Conservation (phyloP, 2,113 vertebrate genomes). For the Centropus bengalensis region DNA sequence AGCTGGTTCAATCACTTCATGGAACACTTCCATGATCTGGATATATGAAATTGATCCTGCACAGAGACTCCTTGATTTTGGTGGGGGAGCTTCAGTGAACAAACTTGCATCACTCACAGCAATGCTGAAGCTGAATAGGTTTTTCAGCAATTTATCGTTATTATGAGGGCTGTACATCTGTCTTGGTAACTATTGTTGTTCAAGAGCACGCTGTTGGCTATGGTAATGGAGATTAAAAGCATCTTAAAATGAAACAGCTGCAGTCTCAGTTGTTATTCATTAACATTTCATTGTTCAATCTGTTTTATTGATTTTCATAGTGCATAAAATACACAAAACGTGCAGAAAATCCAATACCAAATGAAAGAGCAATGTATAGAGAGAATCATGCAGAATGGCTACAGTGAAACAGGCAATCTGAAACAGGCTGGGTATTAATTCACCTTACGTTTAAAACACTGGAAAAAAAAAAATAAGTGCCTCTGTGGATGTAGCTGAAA, state of each 20-base stretch:
- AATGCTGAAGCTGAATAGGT: neutral
- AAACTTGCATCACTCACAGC: neutral
- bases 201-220: neutral
- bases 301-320: constrained; percentile 47
- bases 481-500: neutral
- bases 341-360: neutral
- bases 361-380: neutral
- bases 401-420: neutral
- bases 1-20: neutral
- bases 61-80: neutral
- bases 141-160: neutral
- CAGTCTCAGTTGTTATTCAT: constrained; percentile 28
- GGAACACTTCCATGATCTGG: neutral
- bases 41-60: neutral
- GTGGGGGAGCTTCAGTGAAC: neutral
- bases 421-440: neutral
- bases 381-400: rapidly evolving
- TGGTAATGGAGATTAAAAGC: constrained; percentile 28
- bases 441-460: neutral
- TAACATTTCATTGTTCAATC: constrained; percentile 28
- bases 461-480: neutral
- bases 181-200: neutral
- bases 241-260: constrained; percentile 39
- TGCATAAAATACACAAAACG: constrained; percentile 12
- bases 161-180: neutral